Evolutionary conservation across 53 echinoderm and acorn worm species (phyloP).

Genomic region (Crossaster papposus): DNA sequence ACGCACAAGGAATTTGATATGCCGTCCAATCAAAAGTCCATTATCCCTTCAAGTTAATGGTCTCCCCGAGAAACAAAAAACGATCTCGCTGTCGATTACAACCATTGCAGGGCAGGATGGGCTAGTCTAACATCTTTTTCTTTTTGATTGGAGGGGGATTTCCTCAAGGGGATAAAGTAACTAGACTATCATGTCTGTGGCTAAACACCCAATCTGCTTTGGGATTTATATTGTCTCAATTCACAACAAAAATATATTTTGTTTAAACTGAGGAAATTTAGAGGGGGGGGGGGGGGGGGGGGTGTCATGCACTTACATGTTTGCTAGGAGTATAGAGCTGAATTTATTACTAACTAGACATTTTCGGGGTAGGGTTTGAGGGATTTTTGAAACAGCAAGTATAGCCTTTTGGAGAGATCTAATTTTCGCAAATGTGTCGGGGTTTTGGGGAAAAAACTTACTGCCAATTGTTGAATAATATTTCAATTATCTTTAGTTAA

Average conservation of each 20-base stretch:
- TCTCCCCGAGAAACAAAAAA: neutral
- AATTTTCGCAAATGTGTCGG: no score
- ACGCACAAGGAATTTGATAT: constrained; percentile 17
- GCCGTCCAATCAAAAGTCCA: constrained; percentile 37
- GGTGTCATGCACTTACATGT: no score
- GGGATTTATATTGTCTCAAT: neutral
- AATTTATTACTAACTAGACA: neutral
- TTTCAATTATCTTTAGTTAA: no score
- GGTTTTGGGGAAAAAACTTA: no score
- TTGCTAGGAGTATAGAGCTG: no score
- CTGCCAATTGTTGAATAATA: no score
- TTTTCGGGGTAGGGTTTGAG: no score
- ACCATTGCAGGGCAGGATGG: neutral
- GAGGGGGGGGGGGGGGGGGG: neutral
- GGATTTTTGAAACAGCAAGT: no score
- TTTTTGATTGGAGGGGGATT: neutral
- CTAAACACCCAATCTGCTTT: neutral
- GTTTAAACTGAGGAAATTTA: no score
- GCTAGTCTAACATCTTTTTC: neutral
- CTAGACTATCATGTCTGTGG: neutral
- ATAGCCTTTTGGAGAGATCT: no score
- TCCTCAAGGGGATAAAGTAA: neutral
- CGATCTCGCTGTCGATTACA: neutral
- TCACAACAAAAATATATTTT: neutral
- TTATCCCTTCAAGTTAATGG: constrained; percentile 35